Evolutionary conservation across 2,888 invertebrate species (phyloP).

Genomic region (Melitaea athalia): DNA sequence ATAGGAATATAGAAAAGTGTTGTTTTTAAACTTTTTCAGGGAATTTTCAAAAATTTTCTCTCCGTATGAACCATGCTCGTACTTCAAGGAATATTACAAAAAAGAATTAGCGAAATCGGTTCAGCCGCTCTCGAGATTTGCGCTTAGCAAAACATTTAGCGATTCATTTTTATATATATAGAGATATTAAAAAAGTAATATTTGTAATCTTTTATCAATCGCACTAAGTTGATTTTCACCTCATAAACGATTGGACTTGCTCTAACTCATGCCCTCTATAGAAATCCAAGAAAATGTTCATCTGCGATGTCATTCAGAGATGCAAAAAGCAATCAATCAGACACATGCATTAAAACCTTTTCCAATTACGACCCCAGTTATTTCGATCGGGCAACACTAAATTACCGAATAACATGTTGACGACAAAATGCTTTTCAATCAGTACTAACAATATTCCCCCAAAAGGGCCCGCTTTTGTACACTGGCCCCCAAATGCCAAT

Average conservation of each 20-base stretch:
- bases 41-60: too few species aligned
- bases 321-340: constrained; percentile 48
- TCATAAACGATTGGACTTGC: neutral
- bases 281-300: neutral
- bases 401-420: constrained; percentile 80
- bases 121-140: too few species aligned
- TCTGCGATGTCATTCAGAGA: constrained; percentile 31
- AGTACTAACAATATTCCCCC: constrained; percentile 70
- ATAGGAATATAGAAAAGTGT: too few species aligned
- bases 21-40: too few species aligned
- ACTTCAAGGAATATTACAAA: too few species aligned
- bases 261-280: neutral
- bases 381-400: constrained; percentile 76
- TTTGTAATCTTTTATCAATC: neutral
- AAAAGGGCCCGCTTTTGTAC: constrained; percentile 63
- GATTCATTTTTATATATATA: too few species aligned
- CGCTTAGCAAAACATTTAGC: too few species aligned
- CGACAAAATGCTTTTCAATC: constrained; percentile 81
- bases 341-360: constrained; percentile 54
- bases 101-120: too few species aligned
- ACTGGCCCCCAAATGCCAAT: constrained; percentile 78
- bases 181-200: too few species aligned
- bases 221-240: neutral
- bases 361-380: constrained; percentile 73
- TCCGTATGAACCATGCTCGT: too few species aligned